Evolutionary conservation across 2,888 invertebrate genomes (phyloP), one percentile per base, ranked within the genome.

Genomic region (Agrotis segetum): DNA sequence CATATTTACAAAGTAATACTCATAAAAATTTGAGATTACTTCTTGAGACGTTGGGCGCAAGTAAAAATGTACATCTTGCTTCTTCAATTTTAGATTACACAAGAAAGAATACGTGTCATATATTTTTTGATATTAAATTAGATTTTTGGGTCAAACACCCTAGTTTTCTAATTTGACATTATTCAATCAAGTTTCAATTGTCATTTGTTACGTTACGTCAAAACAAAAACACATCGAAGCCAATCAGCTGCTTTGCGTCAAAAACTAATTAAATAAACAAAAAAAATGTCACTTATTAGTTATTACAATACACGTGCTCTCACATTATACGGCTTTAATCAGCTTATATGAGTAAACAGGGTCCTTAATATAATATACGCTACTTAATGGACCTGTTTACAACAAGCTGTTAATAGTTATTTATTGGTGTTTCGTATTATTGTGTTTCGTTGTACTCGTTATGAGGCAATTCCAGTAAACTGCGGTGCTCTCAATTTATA

Each of bases 311-410:
- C 21, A 53, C 49, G 49, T 55, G 24, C 24, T 24, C 24, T 24
- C 24, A 24, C 24, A 24, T 24, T 24, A 1, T 52, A 29, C n/a
- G 6, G 53, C 49, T 58, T 46, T 58, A 79, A 72, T 79, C 40
- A 65, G 50, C 64, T 74, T 79, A 67, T 34, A 40, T 9, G 40
- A 46, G 71, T 71, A 61, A 61, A 77, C 63, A 63, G n/a, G 3
- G 29, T 61, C 16, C 71, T 44, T 68, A 66, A 62, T 78, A 24
- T 58, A 64, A 63, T 24, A 44, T 17, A 19, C 19, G 63, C 2
- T 46, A 56, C 29, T 60, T 71, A 56, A 68, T 40, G 63, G 68
- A 68, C 63, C 50, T 77, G 78, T 81, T 81, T 81, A 71, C 62
- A 68, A 9, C 17, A 40, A 56, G n/a, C 58, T n/a, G 34, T 11